Evolutionary conservation across 2,888 invertebrate species (phyloP).

Genomic region (Oligia fasciuncula): DNA sequence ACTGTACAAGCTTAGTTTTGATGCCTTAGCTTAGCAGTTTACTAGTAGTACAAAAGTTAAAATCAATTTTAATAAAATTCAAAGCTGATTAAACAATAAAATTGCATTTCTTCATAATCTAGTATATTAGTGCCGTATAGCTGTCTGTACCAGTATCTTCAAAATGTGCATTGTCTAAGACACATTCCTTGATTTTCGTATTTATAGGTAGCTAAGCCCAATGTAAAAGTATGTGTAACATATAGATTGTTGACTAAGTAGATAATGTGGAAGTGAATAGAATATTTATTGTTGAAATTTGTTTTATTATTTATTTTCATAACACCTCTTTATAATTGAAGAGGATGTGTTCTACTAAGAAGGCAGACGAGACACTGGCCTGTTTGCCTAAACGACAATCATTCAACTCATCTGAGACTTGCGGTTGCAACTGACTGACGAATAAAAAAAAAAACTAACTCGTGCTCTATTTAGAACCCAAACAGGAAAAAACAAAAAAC

Average conservation of each 20-base stretch:
- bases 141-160: slow-evolving; percentile 1
- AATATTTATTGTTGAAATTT: slow-evolving; percentile 53
- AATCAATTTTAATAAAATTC: not conserved
- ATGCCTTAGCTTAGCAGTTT: slow-evolving; percentile 16
- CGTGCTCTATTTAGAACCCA: not conserved
- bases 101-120: slow-evolving; percentile 18
- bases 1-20: not conserved
- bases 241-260: slow-evolving; percentile 46
- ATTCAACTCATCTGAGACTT: no score
- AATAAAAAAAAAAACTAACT: no score
- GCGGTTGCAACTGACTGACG: no score
- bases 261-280: slow-evolving; percentile 51
- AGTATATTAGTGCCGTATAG: slow-evolving; percentile 4
- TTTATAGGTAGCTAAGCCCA: slow-evolving; percentile 36
- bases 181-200: slow-evolving; percentile 50
- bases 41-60: slow-evolving; percentile 8
- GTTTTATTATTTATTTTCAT: slow-evolving; percentile 15
- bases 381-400: no score
- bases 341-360: not conserved
- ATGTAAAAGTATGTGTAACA: slow-evolving; percentile 36
- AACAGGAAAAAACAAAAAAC: not conserved
- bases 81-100: not conserved
- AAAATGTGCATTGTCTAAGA: slow-evolving; percentile 51
- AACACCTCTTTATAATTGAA: not conserved
- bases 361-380: no score